Percentiles rank a stretch among this genome's conserved stretches.
Evolutionary conservation across 2,113 vertebrate species (phyloP).

Genomic region (Sinocyclocheilus anshuiensis): DNA sequence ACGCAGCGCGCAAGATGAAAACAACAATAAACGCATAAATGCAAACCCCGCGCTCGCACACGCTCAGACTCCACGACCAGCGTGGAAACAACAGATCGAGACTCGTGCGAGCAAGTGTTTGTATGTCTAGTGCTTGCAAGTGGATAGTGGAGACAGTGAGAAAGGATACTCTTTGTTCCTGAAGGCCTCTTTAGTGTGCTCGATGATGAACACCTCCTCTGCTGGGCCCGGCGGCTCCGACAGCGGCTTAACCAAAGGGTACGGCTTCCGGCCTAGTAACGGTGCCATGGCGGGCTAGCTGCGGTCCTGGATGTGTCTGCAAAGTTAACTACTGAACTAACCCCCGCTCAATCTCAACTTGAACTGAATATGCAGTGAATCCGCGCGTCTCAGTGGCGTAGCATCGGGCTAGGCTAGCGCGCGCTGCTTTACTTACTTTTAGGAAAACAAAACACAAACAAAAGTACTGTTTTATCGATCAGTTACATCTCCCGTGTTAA

Average conservation of each 20-base stretch:
- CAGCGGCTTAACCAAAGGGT: conserved; percentile 87
- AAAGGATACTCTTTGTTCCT: conserved; percentile 96
- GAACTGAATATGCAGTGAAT: conserved; percentile 20
- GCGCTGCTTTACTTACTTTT: conserved; percentile 52
- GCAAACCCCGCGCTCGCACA: background rate
- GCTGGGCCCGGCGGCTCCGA: conserved; percentile 81
- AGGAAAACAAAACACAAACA: conserved; percentile 71
- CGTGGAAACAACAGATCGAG: background rate
- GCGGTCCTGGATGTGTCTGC: conserved; percentile 33
- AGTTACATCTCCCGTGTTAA: conserved; percentile 64
- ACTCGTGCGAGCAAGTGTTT: background rate
- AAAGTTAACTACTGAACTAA: background rate
- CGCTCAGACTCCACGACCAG: background rate
- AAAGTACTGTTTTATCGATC: conserved; percentile 45
- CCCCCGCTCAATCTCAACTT: conserved; percentile 2
- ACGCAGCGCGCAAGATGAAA: conserved; percentile 30
- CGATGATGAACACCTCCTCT: conserved; percentile 86
- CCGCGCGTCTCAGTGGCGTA: conserved; percentile 52
- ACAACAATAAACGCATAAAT: conserved; percentile 11
- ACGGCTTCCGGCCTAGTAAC: conserved; percentile 93
- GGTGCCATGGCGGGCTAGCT: conserved; percentile 82
- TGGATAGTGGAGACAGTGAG: background rate
- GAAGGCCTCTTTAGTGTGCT: conserved; percentile 95
- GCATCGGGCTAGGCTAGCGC: conserved; percentile 58
- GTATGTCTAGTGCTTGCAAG: background rate